Base-by-base conservation (phyloP, 2,113 vertebrate genomes). In the Phalacrocorax carbo region DNA sequence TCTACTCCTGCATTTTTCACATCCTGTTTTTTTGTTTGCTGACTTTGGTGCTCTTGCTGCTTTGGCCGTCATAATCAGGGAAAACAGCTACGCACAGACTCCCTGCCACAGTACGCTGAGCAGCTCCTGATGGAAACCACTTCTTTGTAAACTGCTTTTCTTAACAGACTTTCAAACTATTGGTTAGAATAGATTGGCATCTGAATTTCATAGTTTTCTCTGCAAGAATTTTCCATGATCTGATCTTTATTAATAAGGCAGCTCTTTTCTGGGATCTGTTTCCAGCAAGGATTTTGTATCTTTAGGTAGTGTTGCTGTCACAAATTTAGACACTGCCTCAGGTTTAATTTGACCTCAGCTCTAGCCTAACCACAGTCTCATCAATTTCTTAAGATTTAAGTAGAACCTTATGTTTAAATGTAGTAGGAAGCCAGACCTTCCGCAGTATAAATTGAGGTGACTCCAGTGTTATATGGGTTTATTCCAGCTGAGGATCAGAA, bases 1-100 rank as follows among this genome's bases (percentile, higher is more conserved):
- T 57, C 81, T 90, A 62, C 76, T 96, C 82, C 89, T 34, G 36
- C 82, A 44, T 91, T 89, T 90, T 95, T 97, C 82, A 97, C 57
- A 94, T 92, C 79, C 73, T 97, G 48, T 69, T 92, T 94, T 94
- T 90, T 32, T 17, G 34, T 88, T 88, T 88, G 60, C 49, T 82
- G 54, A 69, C 48, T 65, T 96, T 8, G 29, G 29, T 96, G 81
- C 82, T 96, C 83, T 72, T 96, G 88, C 73, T 69, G 77, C 90
- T 96, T 65, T 96, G 51, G 88, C 80, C 69, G 87, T 90, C 36
- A 58, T 82, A 93, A 84, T 70, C 1, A 10, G 34, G 77, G 78
- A 91, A 90, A 65, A 32, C n/a, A 90, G 36, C 40, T 83, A 57
- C 61, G n/a, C 70, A 54, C 76, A 76, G 64, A 38, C 16, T 65